Base-by-base conservation (phyloP, 2,888 invertebrate genomes). In the Adelognathus sp. region DNA sequence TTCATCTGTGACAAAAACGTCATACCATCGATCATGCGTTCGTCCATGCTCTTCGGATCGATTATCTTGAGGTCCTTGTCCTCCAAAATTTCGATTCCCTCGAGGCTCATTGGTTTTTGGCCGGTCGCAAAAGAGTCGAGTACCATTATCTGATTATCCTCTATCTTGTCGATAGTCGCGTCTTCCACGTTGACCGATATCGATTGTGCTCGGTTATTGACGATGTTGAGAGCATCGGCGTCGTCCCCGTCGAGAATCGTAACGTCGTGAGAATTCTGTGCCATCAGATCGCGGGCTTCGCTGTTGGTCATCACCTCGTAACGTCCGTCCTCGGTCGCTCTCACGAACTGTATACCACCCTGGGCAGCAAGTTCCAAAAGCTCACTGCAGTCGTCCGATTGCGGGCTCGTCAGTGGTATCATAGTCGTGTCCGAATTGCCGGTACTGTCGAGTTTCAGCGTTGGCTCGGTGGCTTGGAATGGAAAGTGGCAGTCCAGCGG, bases 241-340 rank as follows among this genome's bases (percentile, higher is more conserved):
- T 90, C 90, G 70, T 89, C 88, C 29, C 88, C 85, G 52, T 90
- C 90, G 46, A 91, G 86, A 31, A 91, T 90, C 63, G 90, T 90
- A 54, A 91, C 87, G 74, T 91, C 90, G 73, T 90, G 90, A 2
- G 90, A 89, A 81, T 90, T 91, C 83, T 91, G 91, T 0, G 89
- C 88, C 90, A 92, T 92, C 71, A 92, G 81, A 72, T 91, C 89
- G 2, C 91, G 88, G 3, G 91, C 92, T 60, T 92, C 92, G 80
- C 86, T 90, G 80, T 89, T 90, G n/a, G 90, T 90, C 85, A 90
- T 89, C 56, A 92, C 90, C 80, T 92, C 92, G 83, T 91, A 92
- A 80, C 89, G 89, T 67, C 92, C 92, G 80, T 92, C 91, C 56
- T 90, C 91, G 9, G 91, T 90, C 9, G 91, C 90, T 2, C 92